phyloP scores from a whole-genome alignment of 2,113 vertebrate species.

The Cyanoderma ruficeps region DNA sequence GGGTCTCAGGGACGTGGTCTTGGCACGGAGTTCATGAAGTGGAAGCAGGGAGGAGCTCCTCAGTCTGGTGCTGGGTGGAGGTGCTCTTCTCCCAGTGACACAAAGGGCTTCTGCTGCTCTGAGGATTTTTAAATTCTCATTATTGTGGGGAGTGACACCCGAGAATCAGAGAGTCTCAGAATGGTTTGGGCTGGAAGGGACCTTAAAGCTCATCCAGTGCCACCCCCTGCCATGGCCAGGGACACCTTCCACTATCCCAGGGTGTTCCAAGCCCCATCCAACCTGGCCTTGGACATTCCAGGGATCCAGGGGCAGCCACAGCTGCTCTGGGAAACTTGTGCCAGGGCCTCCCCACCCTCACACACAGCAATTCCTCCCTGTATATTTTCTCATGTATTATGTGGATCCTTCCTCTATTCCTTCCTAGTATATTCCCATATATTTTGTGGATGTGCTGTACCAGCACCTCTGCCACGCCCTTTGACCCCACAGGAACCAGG shows the following conservation, averaged over 20 bases:
- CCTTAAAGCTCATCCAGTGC: fast-evolving
- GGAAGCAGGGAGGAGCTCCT: neutral
- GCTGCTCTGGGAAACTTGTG: neutral
- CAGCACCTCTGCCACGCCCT: neutral
- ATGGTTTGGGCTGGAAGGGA: neutral
- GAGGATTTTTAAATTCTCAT: neutral
- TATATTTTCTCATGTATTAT: neutral
- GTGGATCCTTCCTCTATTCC: neutral
- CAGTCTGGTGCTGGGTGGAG: neutral
- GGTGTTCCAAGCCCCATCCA: neutral
- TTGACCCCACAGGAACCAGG: neutral
- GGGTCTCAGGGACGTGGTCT: fast-evolving
- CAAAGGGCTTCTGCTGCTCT: neutral
- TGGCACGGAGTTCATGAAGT: fast-evolving
- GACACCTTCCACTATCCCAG: neutral
- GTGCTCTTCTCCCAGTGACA: neutral
- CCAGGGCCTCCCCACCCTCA: fast-evolving
- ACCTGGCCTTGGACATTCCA: neutral
- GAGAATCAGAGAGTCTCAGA: neutral
- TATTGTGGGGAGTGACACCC: neutral
- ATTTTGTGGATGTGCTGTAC: neutral
- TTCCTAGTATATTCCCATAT: neutral
- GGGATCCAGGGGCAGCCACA: neutral
- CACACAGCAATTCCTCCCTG: fast-evolving
- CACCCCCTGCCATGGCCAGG: neutral